Conservation (phyloP, 2,888 invertebrate genomes). For the Rosalia funebris region DNA sequence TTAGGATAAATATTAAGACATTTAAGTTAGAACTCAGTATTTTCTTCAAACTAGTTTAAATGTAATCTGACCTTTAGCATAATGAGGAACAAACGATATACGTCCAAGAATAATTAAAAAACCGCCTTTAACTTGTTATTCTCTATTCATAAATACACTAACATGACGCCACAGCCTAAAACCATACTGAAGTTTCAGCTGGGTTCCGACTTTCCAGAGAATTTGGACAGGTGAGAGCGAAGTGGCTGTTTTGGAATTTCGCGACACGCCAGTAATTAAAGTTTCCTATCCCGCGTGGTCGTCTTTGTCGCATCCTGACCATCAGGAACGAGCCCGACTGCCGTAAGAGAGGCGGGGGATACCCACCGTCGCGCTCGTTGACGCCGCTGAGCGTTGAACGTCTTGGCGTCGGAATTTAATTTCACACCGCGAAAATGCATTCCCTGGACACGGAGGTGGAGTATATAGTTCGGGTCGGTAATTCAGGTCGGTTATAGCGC, state of each 20-base stretch:
- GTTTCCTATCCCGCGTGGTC: conserved; percentile 47
- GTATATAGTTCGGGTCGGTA: conserved; percentile 11
- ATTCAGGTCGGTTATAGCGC: conserved; percentile 7
- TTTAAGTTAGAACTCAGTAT: too few species aligned
- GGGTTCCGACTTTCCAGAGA: too few species aligned
- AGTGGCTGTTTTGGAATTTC: conserved; percentile 52
- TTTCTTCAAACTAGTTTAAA: too few species aligned
- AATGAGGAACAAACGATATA: too few species aligned
- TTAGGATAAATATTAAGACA: too few species aligned
- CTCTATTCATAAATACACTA: too few species aligned
- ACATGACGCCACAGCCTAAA: too few species aligned
- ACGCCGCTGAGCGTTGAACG: conserved; percentile 35
- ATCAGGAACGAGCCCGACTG: conserved; percentile 25
- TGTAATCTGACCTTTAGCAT: too few species aligned
- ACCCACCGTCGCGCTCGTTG: conserved; percentile 1
- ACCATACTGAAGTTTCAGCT: too few species aligned
- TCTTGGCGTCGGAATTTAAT: conserved; percentile 58
- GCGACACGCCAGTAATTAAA: conserved; percentile 55
- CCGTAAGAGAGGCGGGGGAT: conserved; percentile 12
- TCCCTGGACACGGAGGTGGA: conserved; percentile 42
- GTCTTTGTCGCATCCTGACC: conserved; percentile 44
- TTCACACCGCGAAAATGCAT: conserved; percentile 54
- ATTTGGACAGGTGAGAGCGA: conserved; percentile 43
- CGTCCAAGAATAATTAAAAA: too few species aligned
- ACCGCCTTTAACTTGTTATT: too few species aligned